Percentiles rank a stretch among this genome's conserved stretches.
phyloP scores from a whole-genome alignment of 2,797 vertebrate species.

The Pagetopsis macropterus region DNA sequence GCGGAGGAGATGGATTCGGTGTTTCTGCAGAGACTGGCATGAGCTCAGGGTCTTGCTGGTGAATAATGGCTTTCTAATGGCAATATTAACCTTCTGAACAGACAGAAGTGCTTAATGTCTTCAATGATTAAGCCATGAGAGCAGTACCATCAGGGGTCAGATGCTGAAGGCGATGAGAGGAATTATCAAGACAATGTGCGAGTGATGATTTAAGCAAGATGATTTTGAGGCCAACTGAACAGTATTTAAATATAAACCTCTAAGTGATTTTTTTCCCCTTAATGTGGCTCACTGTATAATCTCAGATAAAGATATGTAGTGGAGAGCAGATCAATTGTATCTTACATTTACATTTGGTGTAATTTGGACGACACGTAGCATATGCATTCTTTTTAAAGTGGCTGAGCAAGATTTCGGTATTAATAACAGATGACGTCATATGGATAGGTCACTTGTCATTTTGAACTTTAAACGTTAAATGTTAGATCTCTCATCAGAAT shows the following conservation, averaged over 20 bases:
- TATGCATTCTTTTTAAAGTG: not conserved
- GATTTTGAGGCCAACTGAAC: slow-evolving; percentile 5
- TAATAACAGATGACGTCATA: not conserved
- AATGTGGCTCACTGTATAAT: slow-evolving; percentile 1
- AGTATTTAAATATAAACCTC: slow-evolving; percentile 11
- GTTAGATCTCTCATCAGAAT: too few species aligned
- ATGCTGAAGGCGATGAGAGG: slow-evolving; percentile 46
- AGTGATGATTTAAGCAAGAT: slow-evolving; percentile 44
- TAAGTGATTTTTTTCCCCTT: not conserved
- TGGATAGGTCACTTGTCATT: not conserved
- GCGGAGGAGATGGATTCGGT: slow-evolving; percentile 46
- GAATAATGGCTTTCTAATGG: slow-evolving; percentile 76
- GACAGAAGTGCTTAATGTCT: slow-evolving; percentile 70
- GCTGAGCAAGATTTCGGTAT: not conserved
- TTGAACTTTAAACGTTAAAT: too few species aligned
- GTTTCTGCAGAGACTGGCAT: slow-evolving; percentile 47
- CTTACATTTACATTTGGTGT: not conserved
- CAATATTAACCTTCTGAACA: slow-evolving; percentile 74
- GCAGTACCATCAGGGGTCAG: slow-evolving; percentile 66
- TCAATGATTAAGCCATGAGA: slow-evolving; percentile 64
- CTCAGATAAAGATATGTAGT: not conserved
- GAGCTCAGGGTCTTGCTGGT: slow-evolving; percentile 55
- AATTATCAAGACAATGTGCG: slow-evolving; percentile 58
- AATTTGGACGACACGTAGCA: too few species aligned
- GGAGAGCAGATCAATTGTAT: not conserved